Percentiles rank a stretch among this genome's conserved stretches.
phyloP scores from a whole-genome alignment of 2,888 invertebrate species.

The Alsophila aescularia region DNA sequence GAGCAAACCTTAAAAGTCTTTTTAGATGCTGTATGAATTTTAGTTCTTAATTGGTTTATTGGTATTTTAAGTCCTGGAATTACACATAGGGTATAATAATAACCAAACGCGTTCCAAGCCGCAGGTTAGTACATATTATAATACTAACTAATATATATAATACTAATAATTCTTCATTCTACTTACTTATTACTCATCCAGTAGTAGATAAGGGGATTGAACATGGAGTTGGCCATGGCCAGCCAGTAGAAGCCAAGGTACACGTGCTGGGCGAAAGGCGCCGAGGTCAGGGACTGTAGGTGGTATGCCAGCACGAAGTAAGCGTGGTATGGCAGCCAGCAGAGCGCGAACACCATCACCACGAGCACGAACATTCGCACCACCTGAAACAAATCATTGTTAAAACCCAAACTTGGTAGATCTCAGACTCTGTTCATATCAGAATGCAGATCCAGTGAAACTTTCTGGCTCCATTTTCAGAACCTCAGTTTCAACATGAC shows the following conservation, averaged over 20 bases:
- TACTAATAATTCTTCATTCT: too few relatives aligned
- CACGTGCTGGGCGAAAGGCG: conserved; percentile 91
- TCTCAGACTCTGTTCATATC: not conserved
- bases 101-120: too few relatives aligned
- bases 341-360: conserved; percentile 92
- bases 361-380: conserved; percentile 95
- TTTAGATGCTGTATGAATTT: too few relatives aligned
- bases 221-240: conserved; percentile 97
- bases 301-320: conserved; percentile 91
- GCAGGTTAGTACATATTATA: too few relatives aligned
- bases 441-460: too few relatives aligned
- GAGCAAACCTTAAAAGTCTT: too few relatives aligned
- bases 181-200: conserved; percentile 95
- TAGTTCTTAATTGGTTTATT: too few relatives aligned
- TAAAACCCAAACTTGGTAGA: not conserved
- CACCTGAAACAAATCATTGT: conserved; percentile 82
- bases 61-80: too few relatives aligned
- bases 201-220: conserved; percentile 95
- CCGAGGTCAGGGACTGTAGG: conserved; percentile 86
- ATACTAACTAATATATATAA: too few relatives aligned
- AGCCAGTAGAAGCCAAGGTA: conserved; percentile 94
- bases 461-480: too few relatives aligned
- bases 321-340: conserved; percentile 95
- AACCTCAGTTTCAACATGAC: too few relatives aligned
- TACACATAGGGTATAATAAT: too few relatives aligned